A percentile compares a stretch with the other conserved stretches of the same genome.
Conservation (phyloP, 2,797 vertebrate genomes). For the Sorex maritimensis region DNA sequence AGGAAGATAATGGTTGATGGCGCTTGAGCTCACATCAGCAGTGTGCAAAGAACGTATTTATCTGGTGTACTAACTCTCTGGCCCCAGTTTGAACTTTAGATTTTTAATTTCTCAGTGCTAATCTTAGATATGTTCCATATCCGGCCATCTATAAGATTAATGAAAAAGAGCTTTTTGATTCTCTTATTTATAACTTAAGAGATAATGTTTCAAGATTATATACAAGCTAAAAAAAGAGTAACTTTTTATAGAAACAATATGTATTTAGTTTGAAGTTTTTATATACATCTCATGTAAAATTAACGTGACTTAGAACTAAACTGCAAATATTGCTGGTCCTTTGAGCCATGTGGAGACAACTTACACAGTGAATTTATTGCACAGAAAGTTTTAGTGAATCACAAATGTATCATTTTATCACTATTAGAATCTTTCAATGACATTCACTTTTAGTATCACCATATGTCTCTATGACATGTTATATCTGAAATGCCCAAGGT, state of each 20-base stretch:
- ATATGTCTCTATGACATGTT: conserved; percentile 66
- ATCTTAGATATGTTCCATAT: conserved; percentile 64
- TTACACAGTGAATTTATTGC: conserved; percentile 49
- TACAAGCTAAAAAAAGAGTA: conserved; percentile 48
- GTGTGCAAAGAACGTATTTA: too few relatives aligned
- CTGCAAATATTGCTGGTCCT: background rate
- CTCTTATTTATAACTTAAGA: conserved; percentile 68
- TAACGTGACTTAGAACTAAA: conserved; percentile 61
- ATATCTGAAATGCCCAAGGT: conserved; percentile 42
- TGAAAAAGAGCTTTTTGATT: conserved; percentile 61
- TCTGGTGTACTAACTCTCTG: too few relatives aligned
- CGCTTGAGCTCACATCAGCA: too few relatives aligned
- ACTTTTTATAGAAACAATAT: conserved; percentile 75
- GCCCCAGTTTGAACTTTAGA: conserved; percentile 28
- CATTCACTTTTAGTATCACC: conserved; percentile 76
- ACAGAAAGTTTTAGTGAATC: conserved; percentile 54
- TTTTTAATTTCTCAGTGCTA: conserved; percentile 71
- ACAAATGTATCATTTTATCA: conserved; percentile 75
- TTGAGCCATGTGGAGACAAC: conserved; percentile 31
- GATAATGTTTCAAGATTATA: conserved; percentile 67
- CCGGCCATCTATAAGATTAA: conserved; percentile 53
- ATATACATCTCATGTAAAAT: conserved; percentile 74
- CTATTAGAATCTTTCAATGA: conserved; percentile 67
- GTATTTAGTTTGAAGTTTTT: conserved; percentile 77
- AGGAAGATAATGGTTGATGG: too few relatives aligned